phyloP scores from a whole-genome alignment of 2,888 invertebrate species.

The Seira musarum region DNA sequence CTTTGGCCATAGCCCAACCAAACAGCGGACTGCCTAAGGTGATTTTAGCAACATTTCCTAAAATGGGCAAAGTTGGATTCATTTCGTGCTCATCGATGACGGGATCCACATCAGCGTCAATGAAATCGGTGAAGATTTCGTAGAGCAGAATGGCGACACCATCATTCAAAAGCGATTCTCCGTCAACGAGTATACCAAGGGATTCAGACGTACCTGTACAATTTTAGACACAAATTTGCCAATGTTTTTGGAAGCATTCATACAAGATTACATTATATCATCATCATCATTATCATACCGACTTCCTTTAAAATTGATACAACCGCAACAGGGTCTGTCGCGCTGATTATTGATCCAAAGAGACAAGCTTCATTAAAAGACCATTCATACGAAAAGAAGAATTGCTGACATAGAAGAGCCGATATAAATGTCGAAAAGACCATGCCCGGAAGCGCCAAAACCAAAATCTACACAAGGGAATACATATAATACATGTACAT shows the following conservation, averaged over 20 bases:
- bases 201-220: constrained; percentile 70
- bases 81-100: no score
- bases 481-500: neutral
- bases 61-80: neutral
- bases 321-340: constrained; percentile 74
- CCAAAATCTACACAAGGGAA: constrained; percentile 55
- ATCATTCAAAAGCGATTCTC: constrained; percentile 74
- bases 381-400: constrained; percentile 65
- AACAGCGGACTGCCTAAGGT: constrained; percentile 71
- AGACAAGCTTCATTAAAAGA: constrained; percentile 70
- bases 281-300: no score
- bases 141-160: constrained; percentile 74
- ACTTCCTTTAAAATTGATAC: constrained; percentile 73
- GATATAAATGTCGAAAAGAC: constrained; percentile 66
- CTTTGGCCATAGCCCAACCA: constrained; percentile 72
- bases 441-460: constrained; percentile 68
- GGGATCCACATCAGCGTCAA: no score
- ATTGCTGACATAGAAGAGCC: constrained; percentile 50
- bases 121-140: constrained; percentile 72
- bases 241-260: no score
- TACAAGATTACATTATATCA: no score
- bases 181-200: constrained; percentile 73
- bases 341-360: constrained; percentile 73
- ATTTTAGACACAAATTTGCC: no score
- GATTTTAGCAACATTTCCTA: neutral